phyloP scores from a whole-genome alignment of 2,797 vertebrate genomes.

The Pseudochirops corinnae region DNA sequence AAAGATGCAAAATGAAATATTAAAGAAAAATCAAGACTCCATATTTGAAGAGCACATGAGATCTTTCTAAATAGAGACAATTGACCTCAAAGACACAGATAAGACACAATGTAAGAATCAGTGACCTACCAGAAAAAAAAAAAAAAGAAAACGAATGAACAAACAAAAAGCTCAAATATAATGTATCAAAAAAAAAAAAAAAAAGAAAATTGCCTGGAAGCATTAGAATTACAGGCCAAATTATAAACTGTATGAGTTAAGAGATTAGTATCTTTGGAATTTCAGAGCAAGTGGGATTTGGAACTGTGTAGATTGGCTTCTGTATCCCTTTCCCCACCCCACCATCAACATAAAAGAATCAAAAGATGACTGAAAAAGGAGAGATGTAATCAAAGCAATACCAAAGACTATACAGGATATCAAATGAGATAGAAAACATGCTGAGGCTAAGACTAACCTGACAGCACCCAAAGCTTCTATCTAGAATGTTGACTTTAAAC shows the following conservation, averaged over 20 bases:
- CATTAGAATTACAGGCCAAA: neutral
- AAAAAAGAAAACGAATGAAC: neutral
- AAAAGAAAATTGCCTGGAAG: neutral
- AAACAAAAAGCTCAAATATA: neutral
- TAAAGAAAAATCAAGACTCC: neutral
- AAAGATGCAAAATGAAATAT: neutral
- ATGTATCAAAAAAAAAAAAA: neutral
- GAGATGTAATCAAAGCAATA: neutral
- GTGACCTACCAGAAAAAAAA: neutral
- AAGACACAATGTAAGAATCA: neutral
- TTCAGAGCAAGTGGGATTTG: neutral
- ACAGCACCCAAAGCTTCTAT: conserved; percentile 5
- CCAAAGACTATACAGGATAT: neutral
- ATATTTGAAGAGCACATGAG: neutral
- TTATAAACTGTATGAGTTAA: neutral
- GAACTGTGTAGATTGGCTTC: neutral
- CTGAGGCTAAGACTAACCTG: neutral
- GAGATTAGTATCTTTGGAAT: neutral
- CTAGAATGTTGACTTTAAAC: neutral
- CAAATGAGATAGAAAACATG: neutral
- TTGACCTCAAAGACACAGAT: neutral
- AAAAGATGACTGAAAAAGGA: neutral
- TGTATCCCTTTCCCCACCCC: neutral
- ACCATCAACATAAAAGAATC: neutral
- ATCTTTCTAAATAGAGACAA: neutral